phyloP scores from a whole-genome alignment of 1,140 invertebrate genomes.

The Thaumatotibia leucotreta region DNA sequence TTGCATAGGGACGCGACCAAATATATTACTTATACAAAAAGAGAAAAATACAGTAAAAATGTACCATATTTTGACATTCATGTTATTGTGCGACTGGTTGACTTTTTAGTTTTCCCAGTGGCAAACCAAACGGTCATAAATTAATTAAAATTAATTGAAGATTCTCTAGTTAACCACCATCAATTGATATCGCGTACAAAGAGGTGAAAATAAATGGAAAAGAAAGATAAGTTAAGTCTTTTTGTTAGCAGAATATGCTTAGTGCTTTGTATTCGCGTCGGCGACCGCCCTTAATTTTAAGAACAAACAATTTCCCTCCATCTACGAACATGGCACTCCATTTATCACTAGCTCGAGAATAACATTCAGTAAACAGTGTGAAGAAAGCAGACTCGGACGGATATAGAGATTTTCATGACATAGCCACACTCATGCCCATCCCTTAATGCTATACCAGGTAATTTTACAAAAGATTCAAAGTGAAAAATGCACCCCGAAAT shows the following conservation, averaged over 20 bases:
- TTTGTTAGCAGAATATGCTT: background rate
- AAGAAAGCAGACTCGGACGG: background rate
- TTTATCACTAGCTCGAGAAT: background rate
- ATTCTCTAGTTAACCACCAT: background rate
- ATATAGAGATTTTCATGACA: background rate
- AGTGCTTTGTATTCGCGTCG: background rate
- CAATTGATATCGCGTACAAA: background rate
- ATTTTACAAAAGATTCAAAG: too few species aligned
- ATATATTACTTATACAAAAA: too few species aligned
- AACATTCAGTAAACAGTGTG: background rate
- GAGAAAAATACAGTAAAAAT: too few species aligned
- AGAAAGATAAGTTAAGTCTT: background rate
- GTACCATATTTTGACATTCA: too few species aligned
- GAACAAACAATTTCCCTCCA: background rate
- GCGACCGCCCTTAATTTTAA: background rate
- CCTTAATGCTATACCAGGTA: too few species aligned
- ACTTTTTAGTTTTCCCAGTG: too few species aligned
- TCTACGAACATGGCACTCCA: background rate
- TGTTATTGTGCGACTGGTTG: too few species aligned
- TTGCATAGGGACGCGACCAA: too few species aligned
- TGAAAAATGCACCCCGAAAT: too few species aligned
- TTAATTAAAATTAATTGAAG: background rate
- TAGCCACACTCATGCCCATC: too few species aligned
- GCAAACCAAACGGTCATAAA: too few species aligned
- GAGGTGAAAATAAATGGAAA: background rate